Conservation (phyloP, 2,888 invertebrate genomes). For the Cyclophora punctaria region DNA sequence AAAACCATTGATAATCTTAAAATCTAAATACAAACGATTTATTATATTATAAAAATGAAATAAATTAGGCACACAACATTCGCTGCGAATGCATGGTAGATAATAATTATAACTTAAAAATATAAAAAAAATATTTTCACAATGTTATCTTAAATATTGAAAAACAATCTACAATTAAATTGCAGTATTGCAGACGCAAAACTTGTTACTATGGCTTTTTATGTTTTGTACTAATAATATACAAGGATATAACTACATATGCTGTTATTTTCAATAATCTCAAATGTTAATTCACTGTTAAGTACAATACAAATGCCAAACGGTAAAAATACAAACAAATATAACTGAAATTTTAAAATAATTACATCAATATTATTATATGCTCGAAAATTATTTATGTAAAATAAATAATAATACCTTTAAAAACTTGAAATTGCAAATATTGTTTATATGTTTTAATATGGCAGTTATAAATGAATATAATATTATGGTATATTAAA, state of each 20-base stretch:
- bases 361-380: conserved; percentile 20
- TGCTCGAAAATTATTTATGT: too few relatives aligned
- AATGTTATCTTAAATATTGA: conserved; percentile 10
- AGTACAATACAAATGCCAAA: conserved; percentile 24
- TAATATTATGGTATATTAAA: conserved; percentile 1
- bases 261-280: conserved; percentile 3
- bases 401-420: too few relatives aligned
- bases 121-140: conserved; percentile 26
- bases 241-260: conserved; percentile 11
- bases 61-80: conserved; percentile 71
- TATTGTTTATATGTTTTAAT: too few relatives aligned
- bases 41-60: conserved; percentile 57
- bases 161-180: conserved; percentile 60
- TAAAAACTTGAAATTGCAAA: too few relatives aligned
- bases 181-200: conserved; percentile 54
- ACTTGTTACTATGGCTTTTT: conserved; percentile 49
- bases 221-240: conserved; percentile 58
- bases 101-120: conserved; percentile 43
- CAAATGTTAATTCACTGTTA: conserved; percentile 21
- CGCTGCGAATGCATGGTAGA: conserved; percentile 47
- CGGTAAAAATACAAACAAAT: conserved; percentile 10
- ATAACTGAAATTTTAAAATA: conserved; percentile 14
- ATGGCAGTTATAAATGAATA: too few relatives aligned
- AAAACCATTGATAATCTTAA: conserved; percentile 40
- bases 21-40: conserved; percentile 49